Evolutionary conservation across 1,140 invertebrate genomes (phyloP).

Genomic region (Drosophila mojavensis): DNA sequence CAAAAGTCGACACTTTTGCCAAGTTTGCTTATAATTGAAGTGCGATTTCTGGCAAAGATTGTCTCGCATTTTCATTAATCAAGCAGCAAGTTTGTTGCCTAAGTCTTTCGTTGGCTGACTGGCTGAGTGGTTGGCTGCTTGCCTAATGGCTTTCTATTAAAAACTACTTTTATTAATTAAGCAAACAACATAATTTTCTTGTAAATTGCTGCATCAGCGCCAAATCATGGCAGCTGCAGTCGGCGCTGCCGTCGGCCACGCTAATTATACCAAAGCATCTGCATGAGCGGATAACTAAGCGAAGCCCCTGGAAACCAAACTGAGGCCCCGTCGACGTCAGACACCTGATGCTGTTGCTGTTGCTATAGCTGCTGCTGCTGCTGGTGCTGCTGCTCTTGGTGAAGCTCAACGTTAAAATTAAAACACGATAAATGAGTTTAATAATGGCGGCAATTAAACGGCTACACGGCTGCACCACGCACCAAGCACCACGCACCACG

Average conservation of each 20-base stretch:
- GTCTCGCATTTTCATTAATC: slow-evolving; percentile 31
- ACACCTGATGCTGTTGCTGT: slow-evolving; percentile 61
- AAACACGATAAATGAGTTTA: slow-evolving; percentile 83
- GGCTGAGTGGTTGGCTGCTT: background rate
- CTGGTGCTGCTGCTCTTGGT: slow-evolving; percentile 20
- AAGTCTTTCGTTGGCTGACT: slow-evolving; percentile 46
- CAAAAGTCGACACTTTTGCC: slow-evolving; percentile 26
- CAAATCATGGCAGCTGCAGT: slow-evolving; percentile 77
- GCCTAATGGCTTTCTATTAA: slow-evolving; percentile 70
- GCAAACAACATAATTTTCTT: slow-evolving; percentile 79
- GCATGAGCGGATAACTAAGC: slow-evolving; percentile 7
- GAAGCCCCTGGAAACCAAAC: slow-evolving; percentile 13
- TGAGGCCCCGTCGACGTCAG: slow-evolving; percentile 36
- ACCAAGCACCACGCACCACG: slow-evolving; percentile 33
- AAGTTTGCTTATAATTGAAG: slow-evolving; percentile 30
- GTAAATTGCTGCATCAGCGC: slow-evolving; percentile 76
- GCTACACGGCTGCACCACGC: slow-evolving; percentile 65
- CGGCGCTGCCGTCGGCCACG: slow-evolving; percentile 46
- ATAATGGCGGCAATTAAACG: slow-evolving; percentile 83
- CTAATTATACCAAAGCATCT: slow-evolving; percentile 65
- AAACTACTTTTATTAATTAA: slow-evolving; percentile 83
- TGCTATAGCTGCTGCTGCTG: slow-evolving; percentile 6
- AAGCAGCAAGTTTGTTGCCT: slow-evolving; percentile 52
- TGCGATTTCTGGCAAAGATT: slow-evolving; percentile 31
- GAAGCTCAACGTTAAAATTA: slow-evolving; percentile 65